These are phyloP conservation scores for Harpalus rufipes DNA, from an alignment of 2,888 invertebrate genomes.

Conservation along the genomic window DNA sequence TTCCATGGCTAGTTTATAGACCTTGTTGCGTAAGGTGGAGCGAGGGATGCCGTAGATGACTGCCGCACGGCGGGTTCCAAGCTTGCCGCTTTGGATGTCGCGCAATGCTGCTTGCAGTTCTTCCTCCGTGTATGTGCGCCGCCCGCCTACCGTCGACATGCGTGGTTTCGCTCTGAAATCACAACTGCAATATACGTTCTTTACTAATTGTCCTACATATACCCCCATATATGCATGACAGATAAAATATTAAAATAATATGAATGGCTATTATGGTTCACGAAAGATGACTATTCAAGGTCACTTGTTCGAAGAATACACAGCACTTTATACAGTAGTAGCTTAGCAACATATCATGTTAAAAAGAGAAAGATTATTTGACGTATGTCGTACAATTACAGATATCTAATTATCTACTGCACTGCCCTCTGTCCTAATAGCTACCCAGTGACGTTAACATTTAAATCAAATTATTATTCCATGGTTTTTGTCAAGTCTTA, in stretches of 20 bases:
- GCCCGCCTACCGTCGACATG: slow-evolving; percentile 82
- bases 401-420: too few species aligned
- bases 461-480: too few species aligned
- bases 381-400: too few species aligned
- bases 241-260: neutral
- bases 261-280: too few species aligned
- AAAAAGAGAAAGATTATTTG: too few species aligned
- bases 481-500: too few species aligned
- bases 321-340: too few species aligned
- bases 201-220: slow-evolving; percentile 44
- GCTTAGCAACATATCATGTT: too few species aligned
- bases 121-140: slow-evolving; percentile 95
- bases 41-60: slow-evolving; percentile 98
- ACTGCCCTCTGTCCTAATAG: too few species aligned
- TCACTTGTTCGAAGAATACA: too few species aligned
- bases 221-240: slow-evolving; percentile 16
- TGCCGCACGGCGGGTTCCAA: slow-evolving; percentile 95
- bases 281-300: too few species aligned
- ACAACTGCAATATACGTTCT: slow-evolving; percentile 74
- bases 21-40: slow-evolving; percentile 97
- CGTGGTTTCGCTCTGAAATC: slow-evolving; percentile 85
- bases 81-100: slow-evolving; percentile 94
- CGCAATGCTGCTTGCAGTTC: slow-evolving; percentile 95
- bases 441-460: too few species aligned
- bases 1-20: slow-evolving; percentile 89